phyloP scores from a whole-genome alignment of 1,140 invertebrate species.

The Lycorma delicatula region DNA sequence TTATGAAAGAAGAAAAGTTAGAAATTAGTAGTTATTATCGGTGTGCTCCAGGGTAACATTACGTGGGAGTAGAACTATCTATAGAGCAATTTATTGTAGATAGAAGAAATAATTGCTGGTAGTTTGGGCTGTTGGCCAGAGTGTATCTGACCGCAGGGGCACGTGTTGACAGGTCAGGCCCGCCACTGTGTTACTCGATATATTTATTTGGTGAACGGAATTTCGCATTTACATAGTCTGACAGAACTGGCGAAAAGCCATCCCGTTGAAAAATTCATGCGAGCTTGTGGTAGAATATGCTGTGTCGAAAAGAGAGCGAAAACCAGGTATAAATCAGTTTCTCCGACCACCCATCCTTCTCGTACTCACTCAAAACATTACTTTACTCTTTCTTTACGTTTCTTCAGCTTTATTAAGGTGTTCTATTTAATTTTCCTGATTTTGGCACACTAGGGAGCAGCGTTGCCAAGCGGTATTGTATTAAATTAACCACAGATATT shows the following conservation, averaged over 20 bases:
- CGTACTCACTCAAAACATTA: too few relatives aligned
- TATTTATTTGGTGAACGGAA: neutral
- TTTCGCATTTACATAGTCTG: neutral
- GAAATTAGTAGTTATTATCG: neutral
- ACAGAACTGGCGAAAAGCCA: neutral
- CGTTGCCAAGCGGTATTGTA: neutral
- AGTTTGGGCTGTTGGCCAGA: slow-evolving; percentile 1
- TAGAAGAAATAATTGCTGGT: neutral
- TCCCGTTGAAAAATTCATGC: neutral
- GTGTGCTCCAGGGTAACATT: neutral
- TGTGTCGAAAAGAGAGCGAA: too few relatives aligned
- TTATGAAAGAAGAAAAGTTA: neutral
- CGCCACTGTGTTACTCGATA: neutral
- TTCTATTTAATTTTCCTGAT: slow-evolving; percentile 1
- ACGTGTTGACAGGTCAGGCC: neutral
- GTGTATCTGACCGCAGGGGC: neutral
- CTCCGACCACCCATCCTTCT: too few relatives aligned
- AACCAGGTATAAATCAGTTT: too few relatives aligned
- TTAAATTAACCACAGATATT: slow-evolving; percentile 4
- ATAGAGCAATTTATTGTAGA: neutral
- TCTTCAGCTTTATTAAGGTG: neutral
- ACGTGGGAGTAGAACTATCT: neutral
- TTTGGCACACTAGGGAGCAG: neutral
- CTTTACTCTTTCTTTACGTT: too few relatives aligned
- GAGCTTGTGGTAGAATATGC: too few relatives aligned